A percentile compares a stretch with the other conserved stretches of the same genome.
Evolutionary conservation across 2,888 invertebrate genomes (phyloP).

Genomic region (Crepidodera aurea): DNA sequence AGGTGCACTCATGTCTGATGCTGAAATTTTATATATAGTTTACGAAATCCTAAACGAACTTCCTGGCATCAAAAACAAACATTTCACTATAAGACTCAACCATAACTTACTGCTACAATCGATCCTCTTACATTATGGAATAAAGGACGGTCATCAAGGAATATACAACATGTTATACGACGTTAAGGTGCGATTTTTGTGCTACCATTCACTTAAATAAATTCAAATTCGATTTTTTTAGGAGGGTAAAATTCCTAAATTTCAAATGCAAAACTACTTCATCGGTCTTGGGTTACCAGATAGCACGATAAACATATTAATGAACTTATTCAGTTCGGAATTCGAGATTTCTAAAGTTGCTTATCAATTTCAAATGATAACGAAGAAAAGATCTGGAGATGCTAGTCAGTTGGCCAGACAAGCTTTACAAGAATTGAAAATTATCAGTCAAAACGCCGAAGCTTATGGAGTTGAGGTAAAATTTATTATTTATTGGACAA

Average conservation of each 20-base stretch:
- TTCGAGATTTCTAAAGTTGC: conserved; percentile 68
- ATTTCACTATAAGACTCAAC: conserved; percentile 77
- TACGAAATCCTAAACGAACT: conserved; percentile 78
- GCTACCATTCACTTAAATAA: background rate
- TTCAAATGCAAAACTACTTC: conserved; percentile 75
- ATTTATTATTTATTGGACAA: too few relatives aligned
- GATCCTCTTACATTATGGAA: conserved; percentile 80
- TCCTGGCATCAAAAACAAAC: conserved; percentile 70
- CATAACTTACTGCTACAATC: conserved; percentile 80
- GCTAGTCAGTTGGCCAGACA: conserved; percentile 72
- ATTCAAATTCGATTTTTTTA: too few relatives aligned
- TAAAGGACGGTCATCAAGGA: conserved; percentile 72
- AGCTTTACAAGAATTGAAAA: conserved; percentile 78
- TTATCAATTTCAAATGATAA: conserved; percentile 70
- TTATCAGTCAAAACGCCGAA: conserved; percentile 74
- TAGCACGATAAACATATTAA: conserved; percentile 69
- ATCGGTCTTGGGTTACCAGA: conserved; percentile 74
- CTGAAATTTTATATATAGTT: conserved; percentile 82
- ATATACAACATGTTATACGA: conserved; percentile 63
- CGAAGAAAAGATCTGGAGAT: conserved; percentile 72
- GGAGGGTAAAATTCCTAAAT: conserved; percentile 71
- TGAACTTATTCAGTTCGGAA: conserved; percentile 74
- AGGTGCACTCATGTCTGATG: conserved; percentile 81
- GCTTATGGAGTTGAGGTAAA: conserved; percentile 79
- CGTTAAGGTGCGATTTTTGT: conserved; percentile 57